Evolutionary conservation across 2,797 vertebrate species (phyloP).

Genomic region (Anomalospiza imberbis): DNA sequence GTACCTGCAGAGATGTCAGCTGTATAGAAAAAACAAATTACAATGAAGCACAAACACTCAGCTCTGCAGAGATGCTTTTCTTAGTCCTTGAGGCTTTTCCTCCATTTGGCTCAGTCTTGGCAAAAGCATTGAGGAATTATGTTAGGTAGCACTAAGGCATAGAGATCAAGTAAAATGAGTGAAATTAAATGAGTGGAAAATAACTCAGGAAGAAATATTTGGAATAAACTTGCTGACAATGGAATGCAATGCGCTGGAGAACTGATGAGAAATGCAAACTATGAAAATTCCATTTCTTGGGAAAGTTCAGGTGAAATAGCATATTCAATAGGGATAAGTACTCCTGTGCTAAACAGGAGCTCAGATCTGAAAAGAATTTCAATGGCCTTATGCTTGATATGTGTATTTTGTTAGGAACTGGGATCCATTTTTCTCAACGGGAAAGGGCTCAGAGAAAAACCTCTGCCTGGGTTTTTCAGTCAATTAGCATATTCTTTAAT

Average conservation of each 20-base stretch:
- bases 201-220: background rate
- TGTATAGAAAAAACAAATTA: background rate
- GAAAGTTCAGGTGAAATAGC: background rate
- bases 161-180: background rate
- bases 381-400: background rate
- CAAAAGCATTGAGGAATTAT: background rate
- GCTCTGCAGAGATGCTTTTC: background rate
- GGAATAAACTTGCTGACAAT: background rate
- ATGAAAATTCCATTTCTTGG: background rate
- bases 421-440: background rate
- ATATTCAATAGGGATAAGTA: background rate
- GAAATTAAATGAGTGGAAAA: slow-evolving; percentile 4
- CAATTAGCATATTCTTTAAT: slow-evolving; percentile 67
- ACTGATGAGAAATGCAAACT: slow-evolving; percentile 5
- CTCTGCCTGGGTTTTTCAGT: slow-evolving; percentile 37
- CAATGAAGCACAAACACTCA: background rate
- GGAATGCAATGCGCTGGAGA: background rate
- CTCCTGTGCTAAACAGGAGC: background rate
- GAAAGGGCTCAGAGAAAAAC: slow-evolving; percentile 37
- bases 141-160: background rate
- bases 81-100: background rate
- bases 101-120: slow-evolving; percentile 9
- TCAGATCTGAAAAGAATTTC: slow-evolving; percentile 23
- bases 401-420: slow-evolving; percentile 4
- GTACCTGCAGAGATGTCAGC: slow-evolving; percentile 58